Conservation (phyloP, 2,797 vertebrate genomes). For the Cheirogaleus major region DNA sequence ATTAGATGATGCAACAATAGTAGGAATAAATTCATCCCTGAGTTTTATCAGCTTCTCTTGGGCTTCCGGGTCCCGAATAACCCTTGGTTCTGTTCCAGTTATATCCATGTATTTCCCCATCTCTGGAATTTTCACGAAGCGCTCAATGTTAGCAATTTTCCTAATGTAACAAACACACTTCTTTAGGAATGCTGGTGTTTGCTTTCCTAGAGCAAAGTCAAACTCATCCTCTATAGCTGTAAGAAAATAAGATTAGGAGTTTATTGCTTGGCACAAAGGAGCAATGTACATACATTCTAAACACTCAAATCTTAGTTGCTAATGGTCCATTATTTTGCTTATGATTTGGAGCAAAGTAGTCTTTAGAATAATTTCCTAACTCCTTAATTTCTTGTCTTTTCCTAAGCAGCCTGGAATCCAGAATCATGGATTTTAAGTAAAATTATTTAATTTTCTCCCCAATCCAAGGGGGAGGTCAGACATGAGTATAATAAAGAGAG, state of each 20-base stretch:
- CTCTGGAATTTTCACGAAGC: slow-evolving; percentile 96
- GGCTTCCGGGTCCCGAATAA: slow-evolving; percentile 95
- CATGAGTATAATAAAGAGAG: not conserved
- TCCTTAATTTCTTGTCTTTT: slow-evolving; percentile 24
- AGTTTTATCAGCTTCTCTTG: slow-evolving; percentile 97
- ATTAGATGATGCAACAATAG: slow-evolving; percentile 96
- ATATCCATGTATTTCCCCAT: slow-evolving; percentile 98
- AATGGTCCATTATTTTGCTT: not conserved
- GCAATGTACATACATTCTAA: not conserved
- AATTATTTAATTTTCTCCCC: not conserved
- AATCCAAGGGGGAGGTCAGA: not conserved
- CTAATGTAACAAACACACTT: slow-evolving; percentile 99
- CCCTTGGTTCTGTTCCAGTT: slow-evolving; percentile 89
- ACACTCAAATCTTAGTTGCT: not conserved
- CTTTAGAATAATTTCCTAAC: not conserved
- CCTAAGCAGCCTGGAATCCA: not conserved
- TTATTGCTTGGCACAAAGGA: slow-evolving; percentile 44
- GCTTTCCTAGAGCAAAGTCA: slow-evolving; percentile 98
- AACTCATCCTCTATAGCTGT: slow-evolving; percentile 98
- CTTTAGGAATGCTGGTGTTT: slow-evolving; percentile 98
- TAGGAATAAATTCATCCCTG: slow-evolving; percentile 98
- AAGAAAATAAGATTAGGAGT: slow-evolving; percentile 70
- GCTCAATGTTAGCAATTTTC: slow-evolving; percentile 98
- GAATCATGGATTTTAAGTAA: not conserved
- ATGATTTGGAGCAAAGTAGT: not conserved